These are phyloP conservation scores for Furcifer pardalis DNA, from an alignment of 2,797 vertebrate species.

Conservation along the genomic window DNA sequence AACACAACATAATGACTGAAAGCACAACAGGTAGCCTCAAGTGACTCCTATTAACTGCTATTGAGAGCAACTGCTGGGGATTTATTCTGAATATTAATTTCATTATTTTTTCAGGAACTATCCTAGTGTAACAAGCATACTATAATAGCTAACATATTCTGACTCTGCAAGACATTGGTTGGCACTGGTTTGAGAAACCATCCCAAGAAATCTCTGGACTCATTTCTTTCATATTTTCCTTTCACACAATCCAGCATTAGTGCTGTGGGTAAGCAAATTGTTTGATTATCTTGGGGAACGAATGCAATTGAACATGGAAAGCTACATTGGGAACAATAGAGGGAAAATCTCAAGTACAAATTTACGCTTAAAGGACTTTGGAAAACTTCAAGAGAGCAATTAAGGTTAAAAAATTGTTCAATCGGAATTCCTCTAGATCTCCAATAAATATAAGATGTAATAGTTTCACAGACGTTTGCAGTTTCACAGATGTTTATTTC, in stretches of 20 bases:
- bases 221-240: not conserved
- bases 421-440: not conserved
- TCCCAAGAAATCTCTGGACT: not conserved
- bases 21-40: not conserved
- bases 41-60: not conserved
- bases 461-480: too few species aligned
- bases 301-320: not conserved
- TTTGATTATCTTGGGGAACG: not conserved
- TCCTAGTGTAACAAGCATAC: not conserved
- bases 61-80: not conserved
- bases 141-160: slow-evolving; percentile 2
- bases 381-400: not conserved
- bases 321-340: not conserved
- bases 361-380: not conserved
- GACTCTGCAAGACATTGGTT: not conserved
- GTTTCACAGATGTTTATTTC: not conserved
- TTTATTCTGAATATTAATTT: slow-evolving; percentile 21
- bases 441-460: not conserved
- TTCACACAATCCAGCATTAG: not conserved
- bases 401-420: slow-evolving; percentile 2
- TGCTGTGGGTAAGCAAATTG: not conserved
- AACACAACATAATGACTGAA: not conserved
- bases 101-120: slow-evolving; percentile 2
- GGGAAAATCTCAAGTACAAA: not conserved
- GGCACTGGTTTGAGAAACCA: not conserved